Base-by-base conservation (phyloP, 1,140 invertebrate genomes). In the Drosophila baimaii region DNA sequence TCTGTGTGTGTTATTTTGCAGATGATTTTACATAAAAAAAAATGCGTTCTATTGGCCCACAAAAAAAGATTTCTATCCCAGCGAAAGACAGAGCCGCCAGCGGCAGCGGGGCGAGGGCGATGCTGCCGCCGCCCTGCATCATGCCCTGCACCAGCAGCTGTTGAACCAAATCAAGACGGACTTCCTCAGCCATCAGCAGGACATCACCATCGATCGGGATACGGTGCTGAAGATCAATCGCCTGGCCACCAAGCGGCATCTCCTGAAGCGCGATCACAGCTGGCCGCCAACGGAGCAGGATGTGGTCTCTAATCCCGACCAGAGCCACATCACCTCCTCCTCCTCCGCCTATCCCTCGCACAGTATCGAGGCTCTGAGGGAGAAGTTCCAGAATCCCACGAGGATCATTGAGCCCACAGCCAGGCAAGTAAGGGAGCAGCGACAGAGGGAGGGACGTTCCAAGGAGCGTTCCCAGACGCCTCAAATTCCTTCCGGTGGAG, bases 211-310 rank as follows among this genome's bases (percentile, higher is more conserved):
- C 35, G 91, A 91, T 62, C 63, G 91, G 49, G 91, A 92, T 46
- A 91, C 91, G 4, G 91, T 92, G 33, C 52, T 92, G n/a, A 82
- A 89, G 49, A 92, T 92, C 56, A 92, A 92, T 69, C 88, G 91
- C 0, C 25, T 90, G 62, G 77, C 86, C 37, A 84, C 81, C 52
- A 83, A 89, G 8, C 64, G 79, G 1, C 77, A 85, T 70, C 61
- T 90, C 25, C 78, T 82, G 44, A 89, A 79, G 54, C 70, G 91
- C 13, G 91, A 92, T 57, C 79, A 92, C 74, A 92, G 91, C 44
- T 92, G 91, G 91, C 91, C 91, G 15, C 91, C 91, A 8, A 37
- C 62, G 12, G 74, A 79, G 41, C 46, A 37, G 19, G 69, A 61
- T 29, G 31, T 33, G 9, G 7, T 10, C 12, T 17, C 37, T 49